Evolutionary conservation across 1,140 invertebrate species (phyloP).

Genomic region (Megathymus violae): DNA sequence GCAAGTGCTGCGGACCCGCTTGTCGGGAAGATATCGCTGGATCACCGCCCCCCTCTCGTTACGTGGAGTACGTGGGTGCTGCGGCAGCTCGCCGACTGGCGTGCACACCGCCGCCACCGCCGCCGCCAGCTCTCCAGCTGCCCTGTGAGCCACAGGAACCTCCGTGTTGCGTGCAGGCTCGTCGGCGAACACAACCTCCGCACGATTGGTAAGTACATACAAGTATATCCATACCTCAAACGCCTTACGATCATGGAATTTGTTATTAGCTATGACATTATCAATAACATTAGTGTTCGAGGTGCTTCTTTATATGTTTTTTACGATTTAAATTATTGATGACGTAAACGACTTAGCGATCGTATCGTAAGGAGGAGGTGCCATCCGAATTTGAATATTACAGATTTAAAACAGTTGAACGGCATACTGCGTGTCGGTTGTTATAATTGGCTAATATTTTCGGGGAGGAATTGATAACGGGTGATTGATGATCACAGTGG

Average conservation of each 20-base stretch:
- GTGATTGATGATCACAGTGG: constrained; percentile 64
- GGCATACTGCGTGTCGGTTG: constrained; percentile 42
- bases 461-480: constrained; percentile 70
- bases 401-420: constrained; percentile 53
- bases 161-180: constrained; percentile 82
- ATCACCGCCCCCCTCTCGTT: too few species aligned
- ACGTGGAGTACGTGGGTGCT: too few species aligned
- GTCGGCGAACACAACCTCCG: constrained; percentile 80
- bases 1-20: too few species aligned
- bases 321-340: constrained; percentile 6
- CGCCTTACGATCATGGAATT: neutral
- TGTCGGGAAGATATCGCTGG: too few species aligned
- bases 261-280: neutral
- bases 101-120: constrained; percentile 85
- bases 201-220: constrained; percentile 86
- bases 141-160: constrained; percentile 82
- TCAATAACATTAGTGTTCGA: neutral
- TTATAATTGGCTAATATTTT: constrained; percentile 74
- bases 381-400: constrained; percentile 36
- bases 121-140: constrained; percentile 79
- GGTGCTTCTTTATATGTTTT: neutral
- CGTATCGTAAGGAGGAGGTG: constrained; percentile 6
- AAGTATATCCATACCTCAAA: too few species aligned
- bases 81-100: constrained; percentile 84
- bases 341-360: constrained; percentile 5